phyloP scores from a whole-genome alignment of 1,140 invertebrate species.

The Gonioctena quinquepunctata region DNA sequence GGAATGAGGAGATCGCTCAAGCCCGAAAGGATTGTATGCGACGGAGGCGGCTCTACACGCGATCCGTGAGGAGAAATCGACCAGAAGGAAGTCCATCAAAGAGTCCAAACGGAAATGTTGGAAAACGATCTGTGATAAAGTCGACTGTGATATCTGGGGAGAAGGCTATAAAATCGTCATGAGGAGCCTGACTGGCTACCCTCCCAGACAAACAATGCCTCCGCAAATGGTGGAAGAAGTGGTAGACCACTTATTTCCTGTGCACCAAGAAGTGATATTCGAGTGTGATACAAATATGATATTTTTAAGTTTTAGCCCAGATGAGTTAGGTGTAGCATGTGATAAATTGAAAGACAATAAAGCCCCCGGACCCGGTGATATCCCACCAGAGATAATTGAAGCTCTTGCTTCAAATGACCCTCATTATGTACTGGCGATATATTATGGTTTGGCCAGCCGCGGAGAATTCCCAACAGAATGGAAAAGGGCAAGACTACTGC shows the following conservation, averaged over 20 bases:
- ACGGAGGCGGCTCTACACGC: no score
- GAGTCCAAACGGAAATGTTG: slow-evolving; percentile 27
- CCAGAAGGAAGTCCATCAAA: neutral
- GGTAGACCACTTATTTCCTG: slow-evolving; percentile 17
- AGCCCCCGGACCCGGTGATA: neutral
- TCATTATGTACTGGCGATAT: no score
- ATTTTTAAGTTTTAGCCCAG: neutral
- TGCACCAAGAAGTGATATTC: neutral
- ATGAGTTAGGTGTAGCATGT: neutral
- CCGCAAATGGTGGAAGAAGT: neutral
- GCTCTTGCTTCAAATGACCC: no score
- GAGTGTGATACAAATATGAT: neutral
- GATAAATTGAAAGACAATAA: neutral
- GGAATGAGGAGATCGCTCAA: no score
- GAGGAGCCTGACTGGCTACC: slow-evolving; percentile 19
- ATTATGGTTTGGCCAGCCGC: no score
- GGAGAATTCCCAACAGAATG: no score
- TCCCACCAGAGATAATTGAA: no score
- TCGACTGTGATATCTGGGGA: slow-evolving; percentile 41
- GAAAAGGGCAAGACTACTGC: no score
- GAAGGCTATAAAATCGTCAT: slow-evolving; percentile 40
- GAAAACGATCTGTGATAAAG: slow-evolving; percentile 27
- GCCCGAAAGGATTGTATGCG: neutral
- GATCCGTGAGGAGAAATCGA: neutral
- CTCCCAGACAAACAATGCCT: slow-evolving; percentile 13